phyloP scores from a whole-genome alignment of 2,113 vertebrate genomes.

The Rhynchomys soricoides region DNA sequence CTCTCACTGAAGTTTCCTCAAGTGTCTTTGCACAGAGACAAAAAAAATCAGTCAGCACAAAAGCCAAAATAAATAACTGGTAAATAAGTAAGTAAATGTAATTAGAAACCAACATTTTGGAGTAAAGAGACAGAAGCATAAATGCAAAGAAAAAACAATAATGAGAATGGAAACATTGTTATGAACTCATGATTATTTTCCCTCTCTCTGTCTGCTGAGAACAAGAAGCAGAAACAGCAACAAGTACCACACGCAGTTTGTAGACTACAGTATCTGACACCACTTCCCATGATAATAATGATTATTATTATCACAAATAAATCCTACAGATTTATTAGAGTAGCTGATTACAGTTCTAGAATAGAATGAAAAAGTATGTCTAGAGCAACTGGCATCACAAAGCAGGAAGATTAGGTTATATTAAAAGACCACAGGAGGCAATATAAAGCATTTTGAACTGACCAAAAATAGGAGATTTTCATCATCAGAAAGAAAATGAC shows the following conservation, averaged over 20 bases:
- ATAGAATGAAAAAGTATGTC: not conserved
- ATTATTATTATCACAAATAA: not conserved
- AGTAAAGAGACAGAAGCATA: slow-evolving; percentile 2
- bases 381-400: not conserved
- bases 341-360: not conserved
- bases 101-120: slow-evolving; percentile 3
- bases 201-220: not conserved
- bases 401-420: not conserved
- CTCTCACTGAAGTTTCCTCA: not conserved
- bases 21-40: not conserved
- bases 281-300: not conserved
- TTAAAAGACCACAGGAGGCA: slow-evolving; percentile 31
- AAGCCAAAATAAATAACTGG: not conserved
- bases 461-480: slow-evolving; percentile 20
- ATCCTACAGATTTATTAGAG: not conserved
- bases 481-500: slow-evolving; percentile 20
- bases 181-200: not conserved
- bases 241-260: not conserved
- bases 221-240: not conserved
- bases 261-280: not conserved
- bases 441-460: not conserved
- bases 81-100: not conserved
- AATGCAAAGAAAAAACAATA: slow-evolving; percentile 28
- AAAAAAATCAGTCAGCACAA: not conserved
- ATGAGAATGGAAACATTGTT: slow-evolving; percentile 5